phyloP scores from a whole-genome alignment of 2,113 vertebrate genomes.

The Onychostruthus taczanowskii region DNA sequence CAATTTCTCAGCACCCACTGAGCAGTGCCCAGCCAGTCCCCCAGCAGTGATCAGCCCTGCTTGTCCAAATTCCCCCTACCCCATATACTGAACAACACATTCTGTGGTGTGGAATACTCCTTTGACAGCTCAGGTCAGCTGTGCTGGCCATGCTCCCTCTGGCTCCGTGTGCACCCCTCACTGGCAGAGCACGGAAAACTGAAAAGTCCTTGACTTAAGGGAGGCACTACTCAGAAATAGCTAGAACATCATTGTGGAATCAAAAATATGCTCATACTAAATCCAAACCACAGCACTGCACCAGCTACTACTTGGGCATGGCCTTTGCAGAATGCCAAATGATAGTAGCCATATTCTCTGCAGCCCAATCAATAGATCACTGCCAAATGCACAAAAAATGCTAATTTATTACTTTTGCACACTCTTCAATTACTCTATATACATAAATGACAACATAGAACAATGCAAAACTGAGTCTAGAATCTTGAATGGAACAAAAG shows the following conservation, averaged over 20 bases:
- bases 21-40: too few relatives aligned
- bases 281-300: neutral
- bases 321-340: neutral
- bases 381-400: neutral
- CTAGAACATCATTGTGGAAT: neutral
- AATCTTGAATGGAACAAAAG: neutral
- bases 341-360: neutral
- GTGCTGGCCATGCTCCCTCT: neutral
- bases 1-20: neutral
- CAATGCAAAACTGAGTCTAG: neutral
- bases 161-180: neutral
- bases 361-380: neutral
- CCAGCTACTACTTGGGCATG: neutral
- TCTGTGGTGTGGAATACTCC: neutral
- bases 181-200: neutral
- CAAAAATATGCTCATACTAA: neutral
- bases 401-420: neutral
- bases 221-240: neutral
- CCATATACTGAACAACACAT: neutral
- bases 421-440: neutral
- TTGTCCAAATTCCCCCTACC: neutral
- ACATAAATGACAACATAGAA: neutral
- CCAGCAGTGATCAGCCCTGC: neutral
- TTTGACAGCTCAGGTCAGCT: neutral
- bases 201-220: neutral